These are phyloP conservation scores for Druceiella hillmani DNA, from an alignment of 2,888 invertebrate species.

Conservation along the genomic window DNA sequence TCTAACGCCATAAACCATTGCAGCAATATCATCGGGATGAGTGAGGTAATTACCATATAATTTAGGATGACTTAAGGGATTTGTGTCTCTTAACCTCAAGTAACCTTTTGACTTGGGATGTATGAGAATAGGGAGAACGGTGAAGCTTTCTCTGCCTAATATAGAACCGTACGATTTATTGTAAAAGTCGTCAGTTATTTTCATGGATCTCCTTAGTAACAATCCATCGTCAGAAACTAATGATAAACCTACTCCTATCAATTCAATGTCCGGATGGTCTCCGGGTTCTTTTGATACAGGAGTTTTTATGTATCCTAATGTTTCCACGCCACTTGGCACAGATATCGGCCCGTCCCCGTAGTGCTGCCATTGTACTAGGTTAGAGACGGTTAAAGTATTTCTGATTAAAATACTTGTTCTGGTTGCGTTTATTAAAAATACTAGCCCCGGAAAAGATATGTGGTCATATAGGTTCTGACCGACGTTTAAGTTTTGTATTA, in stretches of 20 bases:
- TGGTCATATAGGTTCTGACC: constrained; percentile 66
- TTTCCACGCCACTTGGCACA: constrained; percentile 52
- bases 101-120: constrained; percentile 61
- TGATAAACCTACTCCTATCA: constrained; percentile 54
- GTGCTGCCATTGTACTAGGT: constrained; percentile 34
- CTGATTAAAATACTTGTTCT: constrained; percentile 33
- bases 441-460: constrained; percentile 53
- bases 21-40: constrained; percentile 53
- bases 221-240: constrained; percentile 51
- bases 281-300: constrained; percentile 48
- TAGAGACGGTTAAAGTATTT: constrained; percentile 32
- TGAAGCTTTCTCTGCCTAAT: constrained; percentile 41
- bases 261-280: constrained; percentile 60
- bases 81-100: constrained; percentile 54
- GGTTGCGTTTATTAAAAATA: constrained; percentile 48
- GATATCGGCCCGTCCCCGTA: constrained; percentile 51
- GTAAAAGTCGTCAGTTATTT: constrained; percentile 39
- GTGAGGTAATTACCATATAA: constrained; percentile 70
- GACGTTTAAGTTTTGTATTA: constrained; percentile 58
- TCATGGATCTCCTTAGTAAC: constrained; percentile 38
- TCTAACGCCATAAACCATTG: constrained; percentile 53
- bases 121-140: constrained; percentile 51
- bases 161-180: constrained; percentile 38
- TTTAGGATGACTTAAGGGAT: constrained; percentile 61
- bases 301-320: constrained; percentile 54